Percentiles rank a stretch among this genome's conserved stretches.
These are phyloP conservation scores for Dermolepida albohirtum DNA, from an alignment of 2,888 invertebrate genomes.

Conservation along the genomic window DNA sequence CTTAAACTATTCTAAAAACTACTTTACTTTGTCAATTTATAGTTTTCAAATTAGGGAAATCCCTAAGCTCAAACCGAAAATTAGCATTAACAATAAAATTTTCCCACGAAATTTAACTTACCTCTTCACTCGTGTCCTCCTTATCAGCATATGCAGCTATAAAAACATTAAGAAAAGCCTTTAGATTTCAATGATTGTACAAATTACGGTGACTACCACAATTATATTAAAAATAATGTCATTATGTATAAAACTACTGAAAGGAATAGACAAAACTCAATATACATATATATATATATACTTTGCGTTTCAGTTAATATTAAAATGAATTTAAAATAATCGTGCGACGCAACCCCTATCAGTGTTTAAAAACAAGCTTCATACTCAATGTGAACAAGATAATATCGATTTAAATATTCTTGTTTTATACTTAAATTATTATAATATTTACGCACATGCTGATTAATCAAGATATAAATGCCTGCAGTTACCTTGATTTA, in stretches of 20 bases:
- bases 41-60: too few species aligned
- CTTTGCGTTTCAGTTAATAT: too few species aligned
- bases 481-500: conserved; percentile 49
- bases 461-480: neutral
- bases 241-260: neutral
- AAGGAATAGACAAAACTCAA: too few species aligned
- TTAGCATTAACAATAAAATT: neutral
- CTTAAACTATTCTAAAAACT: too few species aligned
- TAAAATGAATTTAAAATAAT: too few species aligned
- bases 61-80: too few species aligned
- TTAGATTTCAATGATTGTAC: neutral
- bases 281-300: too few species aligned
- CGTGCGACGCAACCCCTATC: too few species aligned
- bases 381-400: neutral
- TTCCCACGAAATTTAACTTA: conserved; percentile 35
- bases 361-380: too few species aligned
- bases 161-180: conserved; percentile 41
- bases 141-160: conserved; percentile 49
- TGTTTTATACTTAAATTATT: conserved; percentile 8
- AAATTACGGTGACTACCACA: too few species aligned
- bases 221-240: conserved; percentile 5
- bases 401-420: conserved; percentile 18
- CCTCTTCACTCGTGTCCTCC: conserved; percentile 50
- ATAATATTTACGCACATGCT: neutral
- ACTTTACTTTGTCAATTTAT: too few species aligned